phyloP scores from a whole-genome alignment of 2,888 invertebrate species.

The Calliphora vomitoria region DNA sequence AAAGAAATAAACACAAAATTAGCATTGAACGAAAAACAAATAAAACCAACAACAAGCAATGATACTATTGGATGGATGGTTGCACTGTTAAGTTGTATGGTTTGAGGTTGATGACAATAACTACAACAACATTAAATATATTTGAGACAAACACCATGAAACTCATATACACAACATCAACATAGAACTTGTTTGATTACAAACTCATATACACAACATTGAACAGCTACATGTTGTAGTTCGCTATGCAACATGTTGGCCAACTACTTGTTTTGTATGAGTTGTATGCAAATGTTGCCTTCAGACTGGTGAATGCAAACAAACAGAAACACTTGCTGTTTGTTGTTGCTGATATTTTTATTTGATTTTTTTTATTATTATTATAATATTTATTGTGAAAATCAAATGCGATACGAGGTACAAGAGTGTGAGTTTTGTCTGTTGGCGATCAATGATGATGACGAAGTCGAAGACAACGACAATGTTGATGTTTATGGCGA shows the following conservation, averaged over 20 bases:
- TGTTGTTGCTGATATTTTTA: constrained; percentile 19
- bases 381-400: constrained; percentile 36
- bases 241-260: constrained; percentile 15
- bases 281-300: constrained; percentile 36
- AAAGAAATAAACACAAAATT: not conserved
- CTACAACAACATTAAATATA: not conserved
- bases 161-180: constrained; percentile 50
- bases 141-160: constrained; percentile 59
- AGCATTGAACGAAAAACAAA: constrained; percentile 14
- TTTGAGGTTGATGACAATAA: not conserved
- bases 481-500: constrained; percentile 17
- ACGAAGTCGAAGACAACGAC: constrained; percentile 31
- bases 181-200: not conserved
- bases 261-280: constrained; percentile 19
- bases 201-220: constrained; percentile 59
- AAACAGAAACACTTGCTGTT: constrained; percentile 66
- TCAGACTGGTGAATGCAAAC: not conserved
- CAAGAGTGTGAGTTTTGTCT: constrained; percentile 14
- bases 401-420: constrained; percentile 24
- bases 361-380: constrained; percentile 4
- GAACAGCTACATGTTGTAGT: constrained; percentile 8
- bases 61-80: not conserved
- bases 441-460: constrained; percentile 47
- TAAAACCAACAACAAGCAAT: constrained; percentile 11
- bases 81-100: not conserved